Base-by-base conservation (phyloP, 2,888 invertebrate genomes). In the Latheticus oryzae region DNA sequence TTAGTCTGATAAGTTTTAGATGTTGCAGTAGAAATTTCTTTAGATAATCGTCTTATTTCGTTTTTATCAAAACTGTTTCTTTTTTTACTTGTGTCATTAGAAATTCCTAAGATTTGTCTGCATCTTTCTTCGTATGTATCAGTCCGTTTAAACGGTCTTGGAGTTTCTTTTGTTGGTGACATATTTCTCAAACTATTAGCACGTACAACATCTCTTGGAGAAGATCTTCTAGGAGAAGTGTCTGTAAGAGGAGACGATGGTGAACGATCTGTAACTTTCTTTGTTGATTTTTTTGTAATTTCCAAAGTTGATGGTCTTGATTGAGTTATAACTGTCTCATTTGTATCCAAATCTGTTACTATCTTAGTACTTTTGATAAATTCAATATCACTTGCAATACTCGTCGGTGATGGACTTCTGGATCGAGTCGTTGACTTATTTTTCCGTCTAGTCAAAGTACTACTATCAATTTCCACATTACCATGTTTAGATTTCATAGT, bases 51-150 rank as follows among this genome's bases (percentile, higher is more conserved):
- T 13, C 45, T 32, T 17, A 26, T 30, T 7, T 17, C 38, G n/a
- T 50, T 33, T 37, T 47, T 58, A 5, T 64, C 64, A 4, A 58
- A 62, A 28, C 68, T 69, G 45, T 63, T 64, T 8, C 61, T 53
- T 26, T 60, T 53, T 60, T 64, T 57, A 69, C 67, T 16, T 1
- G 72, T 77, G 19, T 68, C 67, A 45, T 81, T 80, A 37, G 81
- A 76, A 80, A 89, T 85, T 1, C 89, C 89, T 24, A 89, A 79
- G 65, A 89, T 88, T 69, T 87, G 84, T 23, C 86, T 82, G 63
- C 89, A 89, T 19, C 88, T 80, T 73, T 89, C 88, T 74, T 89
- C 89, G 61, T 88, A 89, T 1, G 89, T 89, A 75, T 89, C 88
- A 23, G 87, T 84, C 65, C 88, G 81, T 61, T 83, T 84, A 1